Evolutionary conservation across 1,140 invertebrate species (phyloP).

Genomic region (Tachypleus tridentatus): DNA sequence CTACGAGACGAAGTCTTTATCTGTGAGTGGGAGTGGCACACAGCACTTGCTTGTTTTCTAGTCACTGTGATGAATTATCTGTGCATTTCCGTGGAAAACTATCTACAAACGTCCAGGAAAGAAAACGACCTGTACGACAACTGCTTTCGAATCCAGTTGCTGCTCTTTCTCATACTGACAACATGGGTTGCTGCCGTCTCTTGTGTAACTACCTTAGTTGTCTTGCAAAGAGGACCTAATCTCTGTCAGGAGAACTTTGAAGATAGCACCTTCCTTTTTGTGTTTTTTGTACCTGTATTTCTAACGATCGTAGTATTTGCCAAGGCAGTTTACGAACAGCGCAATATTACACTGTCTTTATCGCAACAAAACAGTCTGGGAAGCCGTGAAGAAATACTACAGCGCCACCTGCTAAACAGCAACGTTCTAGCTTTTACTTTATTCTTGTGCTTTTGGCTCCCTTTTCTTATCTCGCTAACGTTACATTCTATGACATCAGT

Average conservation of each 20-base stretch:
- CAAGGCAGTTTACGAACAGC: conserved; percentile 8
- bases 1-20: conserved; percentile 43
- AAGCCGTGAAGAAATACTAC: conserved; percentile 18
- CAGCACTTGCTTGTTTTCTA: conserved; percentile 50
- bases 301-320: conserved; percentile 13
- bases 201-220: conserved; percentile 4
- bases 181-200: conserved; percentile 12
- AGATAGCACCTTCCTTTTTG: conserved; percentile 15
- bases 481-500: no score
- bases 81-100: conserved; percentile 46
- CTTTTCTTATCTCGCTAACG: conserved; percentile 13
- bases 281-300: conserved; percentile 13
- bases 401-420: conserved; percentile 19
- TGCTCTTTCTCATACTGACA: background rate
- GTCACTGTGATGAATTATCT: conserved; percentile 51
- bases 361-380: conserved; percentile 7
- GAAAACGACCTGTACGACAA: no score
- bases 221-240: conserved; percentile 13
- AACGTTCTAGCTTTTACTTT: conserved; percentile 19
- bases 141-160: background rate
- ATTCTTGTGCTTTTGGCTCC: conserved; percentile 21
- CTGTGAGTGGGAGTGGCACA: conserved; percentile 52
- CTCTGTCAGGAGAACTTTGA: conserved; percentile 14
- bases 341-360: no score
- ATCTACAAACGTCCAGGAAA: conserved; percentile 12